phyloP scores from a whole-genome alignment of 1,140 invertebrate genomes.

The Lordiphosa stackelbergi region DNA sequence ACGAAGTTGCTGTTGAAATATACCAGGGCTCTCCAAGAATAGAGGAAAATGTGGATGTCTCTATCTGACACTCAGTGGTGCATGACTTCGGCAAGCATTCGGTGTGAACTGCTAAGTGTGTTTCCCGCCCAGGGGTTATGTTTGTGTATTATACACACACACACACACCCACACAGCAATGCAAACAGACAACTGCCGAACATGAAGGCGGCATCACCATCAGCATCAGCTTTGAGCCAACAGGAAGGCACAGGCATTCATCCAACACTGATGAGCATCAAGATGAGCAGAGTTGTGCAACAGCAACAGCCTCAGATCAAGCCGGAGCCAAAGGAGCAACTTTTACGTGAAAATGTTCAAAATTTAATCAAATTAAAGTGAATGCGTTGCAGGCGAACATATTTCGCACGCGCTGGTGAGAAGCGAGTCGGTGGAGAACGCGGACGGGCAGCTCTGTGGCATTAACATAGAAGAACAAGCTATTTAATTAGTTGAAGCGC shows the following conservation, averaged over 20 bases:
- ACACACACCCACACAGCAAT: conserved; percentile 23
- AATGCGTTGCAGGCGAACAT: conserved; percentile 71
- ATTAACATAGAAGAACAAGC: no score
- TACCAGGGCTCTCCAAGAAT: no score
- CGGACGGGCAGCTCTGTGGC: conserved; percentile 38
- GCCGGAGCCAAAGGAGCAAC: conserved; percentile 59
- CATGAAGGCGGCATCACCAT: conserved; percentile 41
- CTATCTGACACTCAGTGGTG: no score
- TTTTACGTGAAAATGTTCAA: conserved; percentile 76
- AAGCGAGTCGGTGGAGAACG: conserved; percentile 8
- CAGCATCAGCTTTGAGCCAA: conserved; percentile 15
- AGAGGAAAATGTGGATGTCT: no score
- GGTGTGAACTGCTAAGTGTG: no score
- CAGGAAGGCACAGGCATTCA: conserved; percentile 47
- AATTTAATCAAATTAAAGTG: conserved; percentile 77
- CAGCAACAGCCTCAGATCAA: conserved; percentile 24
- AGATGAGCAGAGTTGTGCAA: conserved; percentile 14
- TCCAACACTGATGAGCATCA: conserved; percentile 39
- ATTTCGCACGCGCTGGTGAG: conserved; percentile 61
- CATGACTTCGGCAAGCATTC: no score
- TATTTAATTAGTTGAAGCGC: no score
- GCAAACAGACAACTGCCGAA: conserved; percentile 59
- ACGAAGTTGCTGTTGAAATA: no score
- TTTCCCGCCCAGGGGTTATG: no score
- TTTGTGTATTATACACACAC: no score